Percentiles rank a stretch among this genome's conserved stretches.
Conservation (phyloP, 2,797 vertebrate species). For the Sebastes minor region DNA sequence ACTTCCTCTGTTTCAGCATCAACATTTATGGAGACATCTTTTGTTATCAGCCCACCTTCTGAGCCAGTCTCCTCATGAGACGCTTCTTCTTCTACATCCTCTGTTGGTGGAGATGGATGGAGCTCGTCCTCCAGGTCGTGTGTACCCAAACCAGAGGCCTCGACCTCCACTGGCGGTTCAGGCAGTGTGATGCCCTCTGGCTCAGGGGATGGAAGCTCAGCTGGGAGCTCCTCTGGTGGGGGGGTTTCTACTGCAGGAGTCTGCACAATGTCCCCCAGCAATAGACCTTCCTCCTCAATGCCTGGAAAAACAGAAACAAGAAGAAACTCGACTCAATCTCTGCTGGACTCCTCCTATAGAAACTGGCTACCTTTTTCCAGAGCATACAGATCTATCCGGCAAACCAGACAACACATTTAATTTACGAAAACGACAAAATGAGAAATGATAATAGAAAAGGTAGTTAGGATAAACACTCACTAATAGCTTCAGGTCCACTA, state of each 20-base stretch:
- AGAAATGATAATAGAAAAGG: not conserved
- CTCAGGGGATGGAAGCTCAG: constrained; percentile 20
- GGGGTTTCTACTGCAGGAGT: constrained; percentile 21
- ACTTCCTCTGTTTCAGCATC: not conserved
- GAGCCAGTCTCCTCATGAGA: constrained; percentile 13
- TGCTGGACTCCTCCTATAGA: not conserved
- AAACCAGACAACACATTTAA: not conserved
- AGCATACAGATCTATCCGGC: not conserved
- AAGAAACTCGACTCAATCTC: not conserved
- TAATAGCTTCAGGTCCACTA: constrained; percentile 26
- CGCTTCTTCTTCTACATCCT: constrained; percentile 6
- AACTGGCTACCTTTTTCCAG: not conserved
- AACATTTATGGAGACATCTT: constrained; percentile 1
- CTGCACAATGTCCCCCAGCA: constrained; percentile 54
- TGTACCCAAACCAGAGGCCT: constrained; percentile 67
- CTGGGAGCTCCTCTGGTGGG: constrained; percentile 34
- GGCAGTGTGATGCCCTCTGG: constrained; percentile 40
- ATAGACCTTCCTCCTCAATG: constrained; percentile 68
- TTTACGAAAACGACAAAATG: not conserved
- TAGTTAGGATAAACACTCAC: constrained; percentile 47
- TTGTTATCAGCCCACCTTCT: constrained; percentile 4
- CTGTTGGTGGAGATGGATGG: constrained; percentile 3
- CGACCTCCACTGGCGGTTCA: constrained; percentile 56
- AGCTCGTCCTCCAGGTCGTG: constrained; percentile 23
- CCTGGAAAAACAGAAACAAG: constrained; percentile 52